phyloP scores from a whole-genome alignment of 2,888 invertebrate species.

The Julus scandinavius region DNA sequence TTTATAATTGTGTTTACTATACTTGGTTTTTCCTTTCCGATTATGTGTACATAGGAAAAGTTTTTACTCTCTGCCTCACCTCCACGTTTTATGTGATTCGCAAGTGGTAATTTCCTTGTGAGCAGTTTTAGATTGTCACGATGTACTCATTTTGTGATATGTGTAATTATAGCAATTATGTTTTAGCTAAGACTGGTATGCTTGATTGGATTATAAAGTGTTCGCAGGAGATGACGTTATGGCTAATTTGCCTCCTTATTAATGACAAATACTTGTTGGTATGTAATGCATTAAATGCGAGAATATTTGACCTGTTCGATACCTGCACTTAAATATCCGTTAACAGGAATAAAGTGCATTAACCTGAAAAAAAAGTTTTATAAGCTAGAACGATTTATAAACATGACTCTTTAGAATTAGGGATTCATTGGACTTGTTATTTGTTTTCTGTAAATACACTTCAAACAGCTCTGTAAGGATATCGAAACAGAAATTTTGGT shows the following conservation, averaged over 20 bases:
- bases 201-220: background rate
- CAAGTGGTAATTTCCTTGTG: background rate
- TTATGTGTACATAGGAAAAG: background rate
- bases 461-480: too few species aligned
- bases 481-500: too few species aligned
- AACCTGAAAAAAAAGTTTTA: background rate
- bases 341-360: background rate
- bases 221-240: background rate
- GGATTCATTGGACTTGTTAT: too few species aligned
- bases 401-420: too few species aligned
- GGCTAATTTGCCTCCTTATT: background rate
- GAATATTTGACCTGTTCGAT: background rate
- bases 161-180: background rate
- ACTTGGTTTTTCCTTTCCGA: background rate
- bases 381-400: background rate
- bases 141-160: background rate
- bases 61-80: background rate
- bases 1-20: too few species aligned
- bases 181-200: background rate
- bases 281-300: too few species aligned
- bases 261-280: background rate
- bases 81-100: background rate
- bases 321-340: background rate
- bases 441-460: too few species aligned
- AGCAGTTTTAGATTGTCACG: background rate